A percentile compares a stretch with the other conserved stretches of the same genome.
These are phyloP conservation scores for Columba guinea DNA, from an alignment of 2,797 vertebrate genomes.

Conservation along the genomic window DNA sequence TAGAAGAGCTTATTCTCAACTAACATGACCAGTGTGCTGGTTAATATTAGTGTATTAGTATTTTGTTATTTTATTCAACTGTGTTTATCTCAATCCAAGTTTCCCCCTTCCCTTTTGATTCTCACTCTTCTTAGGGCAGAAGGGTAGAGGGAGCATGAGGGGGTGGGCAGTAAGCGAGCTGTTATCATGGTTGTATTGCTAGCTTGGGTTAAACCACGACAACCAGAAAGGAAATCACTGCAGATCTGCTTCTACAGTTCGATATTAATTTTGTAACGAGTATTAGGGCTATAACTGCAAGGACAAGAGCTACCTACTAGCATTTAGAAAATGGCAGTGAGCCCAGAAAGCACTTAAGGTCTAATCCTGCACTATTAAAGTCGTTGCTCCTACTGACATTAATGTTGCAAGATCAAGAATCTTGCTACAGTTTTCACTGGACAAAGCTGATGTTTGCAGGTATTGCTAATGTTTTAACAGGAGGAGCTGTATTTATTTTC, in stretches of 20 bases:
- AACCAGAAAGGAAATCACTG: constrained; percentile 11
- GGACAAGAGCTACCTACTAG: not conserved
- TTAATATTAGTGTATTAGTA: too few species aligned
- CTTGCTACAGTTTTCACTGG: not conserved
- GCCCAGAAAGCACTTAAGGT: constrained; percentile 35
- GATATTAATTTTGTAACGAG: not conserved
- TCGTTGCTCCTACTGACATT: not conserved
- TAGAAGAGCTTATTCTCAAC: not conserved
- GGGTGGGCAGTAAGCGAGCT: too few species aligned
- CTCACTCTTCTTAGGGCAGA: too few species aligned
- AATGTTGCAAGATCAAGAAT: not conserved
- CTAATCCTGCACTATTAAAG: not conserved
- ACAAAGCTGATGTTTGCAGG: not conserved
- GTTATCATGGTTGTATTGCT: too few species aligned
- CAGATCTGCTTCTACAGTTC: not conserved
- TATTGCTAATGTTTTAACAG: not conserved
- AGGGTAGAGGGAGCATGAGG: too few species aligned
- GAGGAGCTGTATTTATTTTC: not conserved
- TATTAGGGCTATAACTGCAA: not conserved
- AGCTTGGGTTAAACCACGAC: too few species aligned
- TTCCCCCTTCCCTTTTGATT: too few species aligned
- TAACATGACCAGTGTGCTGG: not conserved
- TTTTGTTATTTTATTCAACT: too few species aligned
- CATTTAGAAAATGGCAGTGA: not conserved
- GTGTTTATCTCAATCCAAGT: too few species aligned